Evolutionary conservation across 2,113 vertebrate genomes (phyloP), one percentile per base, ranked within the genome.

Genomic region (Toxostoma redivivum): DNA sequence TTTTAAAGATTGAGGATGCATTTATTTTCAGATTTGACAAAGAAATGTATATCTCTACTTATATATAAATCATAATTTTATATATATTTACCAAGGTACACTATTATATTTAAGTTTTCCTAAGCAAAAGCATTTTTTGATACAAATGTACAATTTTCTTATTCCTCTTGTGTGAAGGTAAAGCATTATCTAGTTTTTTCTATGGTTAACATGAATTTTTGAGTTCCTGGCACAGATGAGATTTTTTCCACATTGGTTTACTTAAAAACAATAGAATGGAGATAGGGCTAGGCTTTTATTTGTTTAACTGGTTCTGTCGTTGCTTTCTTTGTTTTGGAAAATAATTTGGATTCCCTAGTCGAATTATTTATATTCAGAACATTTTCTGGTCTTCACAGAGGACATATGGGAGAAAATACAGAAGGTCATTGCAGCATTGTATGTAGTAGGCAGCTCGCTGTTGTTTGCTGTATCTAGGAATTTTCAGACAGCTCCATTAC

Each of bases 331-430:
- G 15, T 66, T 88, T 56, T 80, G n/a, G 70, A 33, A 81, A 83
- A n/a, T 42, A 7, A 56, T 89, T 85, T 81, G 64, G 21, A 42
- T 87, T 92, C 27, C 51, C 56, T 64, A 78, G 40, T 35, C 21
- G 30, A 61, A 31, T 82, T 88, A 60, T 47, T 91, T 73, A 12
- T 81, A 65, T 85, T 92, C 77, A 83, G 71, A 95, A 48, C 31
- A 38, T 84, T 95, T 92, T 92, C 76, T 88, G 57, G 18, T 89
- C 47, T 83, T 92, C 86, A 90, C 35, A 91, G 90, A 94, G 84
- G 64, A 73, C 73, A 35, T 83, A 64, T 4, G 84, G 62, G 47
- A 97, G 57, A 77, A 94, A 94, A 96, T 91, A 91, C 9, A 54
- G 53, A 90, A 81, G 18, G 33, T 94, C 62, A 47, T 28, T 72